Evolutionary conservation across 1,140 invertebrate genomes (phyloP).

Genomic region (Sogatella furcifera): DNA sequence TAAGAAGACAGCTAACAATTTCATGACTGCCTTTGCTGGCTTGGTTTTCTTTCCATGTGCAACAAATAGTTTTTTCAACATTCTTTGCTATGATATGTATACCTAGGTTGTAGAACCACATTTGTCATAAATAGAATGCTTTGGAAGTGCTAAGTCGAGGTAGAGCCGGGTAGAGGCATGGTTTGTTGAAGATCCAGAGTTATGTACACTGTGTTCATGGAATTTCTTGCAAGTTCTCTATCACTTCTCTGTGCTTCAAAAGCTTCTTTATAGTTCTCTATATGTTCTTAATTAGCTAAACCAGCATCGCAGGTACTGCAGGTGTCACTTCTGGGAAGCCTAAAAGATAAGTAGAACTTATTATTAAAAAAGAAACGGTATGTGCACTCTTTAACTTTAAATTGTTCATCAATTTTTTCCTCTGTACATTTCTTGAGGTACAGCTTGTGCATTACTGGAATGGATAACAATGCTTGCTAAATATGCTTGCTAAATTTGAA

Average conservation of each 20-base stretch:
- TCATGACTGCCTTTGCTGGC: not conserved
- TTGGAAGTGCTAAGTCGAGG: not conserved
- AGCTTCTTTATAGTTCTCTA: not conserved
- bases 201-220: not conserved
- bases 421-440: not conserved
- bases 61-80: not conserved
- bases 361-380: not conserved
- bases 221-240: slow-evolving; percentile 3
- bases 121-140: not conserved
- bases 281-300: not conserved
- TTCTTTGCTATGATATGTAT: slow-evolving; percentile 1
- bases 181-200: slow-evolving; percentile 1
- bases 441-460: slow-evolving; percentile 9
- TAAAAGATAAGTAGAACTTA: slow-evolving; percentile 4
- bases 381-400: not conserved
- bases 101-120: slow-evolving; percentile 5
- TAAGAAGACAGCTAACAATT: not conserved
- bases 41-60: not conserved
- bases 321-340: not conserved
- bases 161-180: not conserved
- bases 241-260: too few relatives aligned
- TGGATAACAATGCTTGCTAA: slow-evolving; percentile 3
- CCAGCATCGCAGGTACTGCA: slow-evolving; percentile 7
- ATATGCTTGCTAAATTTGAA: too few relatives aligned
- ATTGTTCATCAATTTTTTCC: not conserved